phyloP scores from a whole-genome alignment of 1,140 invertebrate genomes.

The Homarus americanus region DNA sequence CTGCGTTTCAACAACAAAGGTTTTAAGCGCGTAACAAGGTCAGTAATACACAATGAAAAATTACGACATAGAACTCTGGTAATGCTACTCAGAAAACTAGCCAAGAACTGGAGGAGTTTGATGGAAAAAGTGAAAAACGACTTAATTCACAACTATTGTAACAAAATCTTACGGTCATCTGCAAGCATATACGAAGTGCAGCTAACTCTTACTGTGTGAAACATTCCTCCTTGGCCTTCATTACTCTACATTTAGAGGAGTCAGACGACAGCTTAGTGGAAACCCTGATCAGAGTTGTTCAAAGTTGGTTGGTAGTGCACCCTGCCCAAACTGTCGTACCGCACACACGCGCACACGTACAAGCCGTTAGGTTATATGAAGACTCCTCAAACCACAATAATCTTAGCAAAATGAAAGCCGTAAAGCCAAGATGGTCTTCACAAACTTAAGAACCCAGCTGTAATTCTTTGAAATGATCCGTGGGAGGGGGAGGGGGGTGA shows the following conservation, averaged over 20 bases:
- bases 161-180: too few species aligned
- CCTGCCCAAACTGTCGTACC: not conserved
- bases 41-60: too few species aligned
- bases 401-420: not conserved
- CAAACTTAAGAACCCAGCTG: not conserved
- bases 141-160: too few species aligned
- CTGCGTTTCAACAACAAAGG: too few species aligned
- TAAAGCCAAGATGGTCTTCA: not conserved
- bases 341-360: not conserved
- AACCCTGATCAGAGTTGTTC: not conserved
- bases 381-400: not conserved
- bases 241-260: not conserved
- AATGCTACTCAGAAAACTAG: too few species aligned
- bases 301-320: not conserved
- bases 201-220: not conserved
- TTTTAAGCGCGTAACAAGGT: too few species aligned
- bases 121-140: too few species aligned
- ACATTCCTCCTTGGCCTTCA: not conserved
- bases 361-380: not conserved
- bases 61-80: too few species aligned
- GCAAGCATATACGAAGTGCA: not conserved
- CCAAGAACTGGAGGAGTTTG: too few species aligned
- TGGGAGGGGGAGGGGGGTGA: too few species aligned
- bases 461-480: not conserved
- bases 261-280: not conserved